Evolutionary conservation across 1,140 invertebrate genomes (phyloP), one percentile per base, ranked within the genome.

Genomic region (Intoshia linei): DNA sequence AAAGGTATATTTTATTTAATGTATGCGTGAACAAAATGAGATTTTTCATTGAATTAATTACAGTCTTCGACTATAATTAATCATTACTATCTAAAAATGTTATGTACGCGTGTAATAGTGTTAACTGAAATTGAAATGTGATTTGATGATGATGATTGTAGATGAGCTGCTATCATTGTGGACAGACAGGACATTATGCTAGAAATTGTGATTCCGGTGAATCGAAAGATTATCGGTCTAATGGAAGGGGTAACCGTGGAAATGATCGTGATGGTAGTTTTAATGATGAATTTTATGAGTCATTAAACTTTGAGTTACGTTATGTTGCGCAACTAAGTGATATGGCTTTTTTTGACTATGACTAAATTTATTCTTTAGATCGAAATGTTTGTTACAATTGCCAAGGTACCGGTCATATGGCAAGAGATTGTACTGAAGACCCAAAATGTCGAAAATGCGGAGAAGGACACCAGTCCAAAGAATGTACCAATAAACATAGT

Each of bases 111-210:
- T n/a, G n/a, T n/a, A n/a, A n/a, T n/a, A n/a, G n/a, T n/a, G n/a
- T n/a, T n/a, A n/a, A n/a, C n/a, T n/a, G n/a, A n/a, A n/a, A n/a
- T n/a, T n/a, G n/a, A n/a, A n/a, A n/a, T n/a, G n/a, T n/a, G n/a
- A n/a, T n/a, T n/a, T n/a, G n/a, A n/a, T n/a, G n/a, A n/a, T n/a
- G n/a, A n/a, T n/a, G n/a, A n/a, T n/a, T n/a, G n/a, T n/a, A n/a
- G n/a, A n/a, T n/a, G n/a, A n/a, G n/a, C n/a, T 79, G 74, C 62
- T 78, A 76, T 62, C 68, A 68, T 46, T 79, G 74, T 62, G 71
- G 73, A 58, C 74, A 77, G 59, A 66, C 69, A 34, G 75, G 74
- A 36, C 74, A 79, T 64, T 71, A 77, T 62, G 73, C 72, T 59
- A 70, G 74, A 44, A 74, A 78, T 51, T 79, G 74, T 62, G 69